Conservation (phyloP, 1,140 invertebrate species). For the Aricia agestis region DNA sequence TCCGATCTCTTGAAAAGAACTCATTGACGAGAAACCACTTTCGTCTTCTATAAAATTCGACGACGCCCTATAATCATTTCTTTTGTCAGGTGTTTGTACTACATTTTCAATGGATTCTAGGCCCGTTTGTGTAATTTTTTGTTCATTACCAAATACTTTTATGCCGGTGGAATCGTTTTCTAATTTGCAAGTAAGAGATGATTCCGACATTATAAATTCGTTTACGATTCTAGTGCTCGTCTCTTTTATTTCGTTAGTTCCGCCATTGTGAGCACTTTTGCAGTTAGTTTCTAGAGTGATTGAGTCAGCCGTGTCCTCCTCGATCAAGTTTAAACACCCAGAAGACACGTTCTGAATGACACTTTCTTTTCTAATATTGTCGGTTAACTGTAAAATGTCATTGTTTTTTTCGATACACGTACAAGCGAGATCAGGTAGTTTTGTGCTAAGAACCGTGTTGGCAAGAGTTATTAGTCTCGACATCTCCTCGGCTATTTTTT, state of each 20-base stretch:
- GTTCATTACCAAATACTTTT: slow-evolving; percentile 59
- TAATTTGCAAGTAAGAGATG: slow-evolving; percentile 40
- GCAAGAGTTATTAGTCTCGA: slow-evolving; percentile 67
- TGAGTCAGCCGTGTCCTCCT: slow-evolving; percentile 39
- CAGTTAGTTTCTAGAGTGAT: slow-evolving; percentile 39
- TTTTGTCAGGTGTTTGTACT: slow-evolving; percentile 54
- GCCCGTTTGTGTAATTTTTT: slow-evolving; percentile 30
- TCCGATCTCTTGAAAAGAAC: slow-evolving; percentile 87
- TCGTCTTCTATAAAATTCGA: slow-evolving; percentile 80
- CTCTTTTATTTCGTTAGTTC: slow-evolving; percentile 40
- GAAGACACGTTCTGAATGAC: slow-evolving; percentile 26
- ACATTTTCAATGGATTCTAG: slow-evolving; percentile 36
- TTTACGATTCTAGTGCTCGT: slow-evolving; percentile 37
- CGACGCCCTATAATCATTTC: slow-evolving; percentile 62
- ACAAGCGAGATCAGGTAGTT: slow-evolving; percentile 60
- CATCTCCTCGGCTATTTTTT: slow-evolving; percentile 64
- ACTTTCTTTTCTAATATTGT: slow-evolving; percentile 33
- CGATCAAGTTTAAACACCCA: slow-evolving; percentile 36
- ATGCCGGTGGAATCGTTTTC: slow-evolving; percentile 64
- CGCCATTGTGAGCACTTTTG: slow-evolving; percentile 36
- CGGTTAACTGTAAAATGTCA: slow-evolving; percentile 31
- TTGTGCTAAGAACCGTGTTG: slow-evolving; percentile 66
- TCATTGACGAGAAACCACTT: slow-evolving; percentile 89
- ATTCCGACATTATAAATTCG: slow-evolving; percentile 44
- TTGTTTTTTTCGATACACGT: slow-evolving; percentile 37